Conservation (phyloP, 2,888 invertebrate species). For the Polylopha cassiicola region DNA sequence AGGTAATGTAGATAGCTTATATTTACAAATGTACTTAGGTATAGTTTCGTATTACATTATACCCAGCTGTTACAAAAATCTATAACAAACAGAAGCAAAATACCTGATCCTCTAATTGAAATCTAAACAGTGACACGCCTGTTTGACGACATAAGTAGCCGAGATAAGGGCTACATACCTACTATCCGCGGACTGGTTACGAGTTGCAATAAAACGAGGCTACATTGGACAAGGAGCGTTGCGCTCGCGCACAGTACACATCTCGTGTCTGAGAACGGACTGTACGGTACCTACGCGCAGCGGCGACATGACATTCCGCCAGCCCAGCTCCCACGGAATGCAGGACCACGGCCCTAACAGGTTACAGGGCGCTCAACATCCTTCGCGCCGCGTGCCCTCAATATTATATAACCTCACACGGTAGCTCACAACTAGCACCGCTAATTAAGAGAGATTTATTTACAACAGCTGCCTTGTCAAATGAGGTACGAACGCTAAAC, state of each 20-base stretch:
- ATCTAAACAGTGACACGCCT: slow-evolving; percentile 17
- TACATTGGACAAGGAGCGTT: slow-evolving; percentile 46
- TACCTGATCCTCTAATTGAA: slow-evolving; percentile 10
- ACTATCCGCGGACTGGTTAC: slow-evolving; percentile 52
- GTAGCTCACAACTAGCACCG: slow-evolving; percentile 25
- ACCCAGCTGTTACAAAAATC: no score
- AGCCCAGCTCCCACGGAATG: slow-evolving; percentile 63
- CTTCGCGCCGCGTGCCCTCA: slow-evolving; percentile 52
- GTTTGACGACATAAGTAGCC: slow-evolving; percentile 36
- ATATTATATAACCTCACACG: slow-evolving; percentile 57
- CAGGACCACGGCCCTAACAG: slow-evolving; percentile 65
- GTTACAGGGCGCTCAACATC: slow-evolving; percentile 53
- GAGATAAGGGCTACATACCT: slow-evolving; percentile 55
- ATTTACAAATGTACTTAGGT: no score
- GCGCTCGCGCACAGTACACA: slow-evolving; percentile 63
- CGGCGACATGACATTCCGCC: slow-evolving; percentile 72
- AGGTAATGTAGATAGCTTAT: no score
- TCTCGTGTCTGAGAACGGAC: slow-evolving; percentile 61
- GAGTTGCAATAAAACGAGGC: slow-evolving; percentile 58
- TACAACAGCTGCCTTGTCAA: slow-evolving; percentile 54
- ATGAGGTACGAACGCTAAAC: slow-evolving; percentile 49
- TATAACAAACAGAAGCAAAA: no score
- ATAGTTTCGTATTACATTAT: no score
- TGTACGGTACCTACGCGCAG: slow-evolving; percentile 65
- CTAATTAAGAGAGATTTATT: slow-evolving; percentile 44